phyloP scores from a whole-genome alignment of 2,113 vertebrate genomes.

The Oreochromis niloticus region DNA sequence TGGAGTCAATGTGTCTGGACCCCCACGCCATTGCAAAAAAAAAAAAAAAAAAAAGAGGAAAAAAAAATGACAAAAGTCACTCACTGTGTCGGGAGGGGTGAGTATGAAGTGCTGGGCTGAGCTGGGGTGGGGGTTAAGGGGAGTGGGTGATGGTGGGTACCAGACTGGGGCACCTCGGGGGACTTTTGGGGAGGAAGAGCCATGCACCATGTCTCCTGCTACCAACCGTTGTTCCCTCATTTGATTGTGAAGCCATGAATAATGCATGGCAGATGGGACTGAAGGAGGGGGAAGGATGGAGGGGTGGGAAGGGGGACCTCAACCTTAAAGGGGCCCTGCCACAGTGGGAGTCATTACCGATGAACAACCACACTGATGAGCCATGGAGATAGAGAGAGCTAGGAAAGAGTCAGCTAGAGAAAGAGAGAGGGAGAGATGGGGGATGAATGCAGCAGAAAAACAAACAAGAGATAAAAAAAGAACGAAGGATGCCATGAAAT shows the following conservation, averaged over 20 bases:
- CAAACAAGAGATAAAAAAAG: slow-evolving; percentile 69
- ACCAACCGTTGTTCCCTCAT: slow-evolving; percentile 92
- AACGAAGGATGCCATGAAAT: slow-evolving; percentile 62
- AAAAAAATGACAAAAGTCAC: slow-evolving; percentile 30
- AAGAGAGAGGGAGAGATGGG: slow-evolving; percentile 12
- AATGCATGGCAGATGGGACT: slow-evolving; percentile 84
- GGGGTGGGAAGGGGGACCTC: slow-evolving; percentile 54
- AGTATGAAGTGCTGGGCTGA: slow-evolving; percentile 70
- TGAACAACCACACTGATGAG: slow-evolving; percentile 76
- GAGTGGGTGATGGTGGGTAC: slow-evolving; percentile 81
- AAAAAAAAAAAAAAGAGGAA: neutral
- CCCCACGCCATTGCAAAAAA: neutral
- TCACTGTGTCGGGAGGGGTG: slow-evolving; percentile 34
- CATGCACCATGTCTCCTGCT: slow-evolving; percentile 82
- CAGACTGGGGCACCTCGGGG: slow-evolving; percentile 89
- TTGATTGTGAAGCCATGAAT: slow-evolving; percentile 96
- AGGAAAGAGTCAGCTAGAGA: neutral
- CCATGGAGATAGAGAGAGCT: slow-evolving; percentile 30
- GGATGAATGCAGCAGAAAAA: slow-evolving; percentile 59
- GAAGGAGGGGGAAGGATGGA: slow-evolving; percentile 41
- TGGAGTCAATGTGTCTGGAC: slow-evolving; percentile 55
- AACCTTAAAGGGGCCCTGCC: slow-evolving; percentile 79
- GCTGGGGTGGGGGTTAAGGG: slow-evolving; percentile 64
- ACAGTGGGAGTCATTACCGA: slow-evolving; percentile 82
- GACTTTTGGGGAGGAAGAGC: slow-evolving; percentile 96